Evolutionary conservation across 2,888 invertebrate genomes (phyloP), one percentile per base, ranked within the genome.

Genomic region (Melanostoma mellinum): DNA sequence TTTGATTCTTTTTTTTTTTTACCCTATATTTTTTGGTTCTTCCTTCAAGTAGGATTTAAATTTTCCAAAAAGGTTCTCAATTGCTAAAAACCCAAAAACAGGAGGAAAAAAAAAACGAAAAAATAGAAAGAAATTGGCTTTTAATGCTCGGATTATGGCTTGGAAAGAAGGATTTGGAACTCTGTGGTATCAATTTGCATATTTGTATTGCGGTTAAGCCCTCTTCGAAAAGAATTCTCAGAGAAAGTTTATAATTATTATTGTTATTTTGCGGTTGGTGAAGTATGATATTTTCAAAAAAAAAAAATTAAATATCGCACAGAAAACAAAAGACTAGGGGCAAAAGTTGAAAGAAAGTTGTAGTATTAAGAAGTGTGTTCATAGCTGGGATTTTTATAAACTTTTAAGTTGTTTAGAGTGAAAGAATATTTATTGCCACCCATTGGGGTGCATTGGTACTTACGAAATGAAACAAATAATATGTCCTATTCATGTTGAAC

Each of bases 121-220:
- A 71, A 58, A 72, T 60, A 72, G 53, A 78, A 75, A 79, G 79
- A 84, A 79, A 84, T 84, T 84, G 79, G 79, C 84, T 79, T 84
- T 78, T 71, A 74, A 84, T 78, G 79, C 71, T 42, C 58, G 40
- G 84, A 79, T 84, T 84, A 79, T 71, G 71, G 60, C 55, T 73
- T 42, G 42, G n/a, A 40, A 55, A 71, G 71, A 72, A 65, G 44
- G 71, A 67, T 71, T 63, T 55, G 67, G 79, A 76, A 74, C 79
- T 84, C 69, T 55, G 73, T 63, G 77, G 73, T 65, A 69, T 77
- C 82, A 80, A 82, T 82, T 82, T 82, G 77, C 82, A 82, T 82
- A 82, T 82, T 82, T 82, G 69, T 73, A 60, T 78, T 77, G 77
- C 77, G 77, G 82, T 77, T 77, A 77, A 50, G 58, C 73, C 77